Percentiles rank a stretch among this genome's conserved stretches.
Evolutionary conservation across 2,888 invertebrate species (phyloP).

Genomic region (Spodoptera littoralis): DNA sequence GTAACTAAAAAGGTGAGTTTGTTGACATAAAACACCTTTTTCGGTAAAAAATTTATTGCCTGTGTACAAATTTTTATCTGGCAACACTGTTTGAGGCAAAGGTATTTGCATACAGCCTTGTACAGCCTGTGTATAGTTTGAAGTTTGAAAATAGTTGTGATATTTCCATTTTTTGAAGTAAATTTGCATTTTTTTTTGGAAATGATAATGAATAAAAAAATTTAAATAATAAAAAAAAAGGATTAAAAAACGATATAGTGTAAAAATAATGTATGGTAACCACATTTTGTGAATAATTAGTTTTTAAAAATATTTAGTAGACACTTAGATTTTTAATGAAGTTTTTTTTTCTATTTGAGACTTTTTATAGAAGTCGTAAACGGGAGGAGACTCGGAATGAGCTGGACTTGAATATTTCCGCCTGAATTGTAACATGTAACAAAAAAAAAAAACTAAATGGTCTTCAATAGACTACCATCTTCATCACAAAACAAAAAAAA

Average conservation of each 20-base stretch:
- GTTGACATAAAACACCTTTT: slow-evolving; percentile 39
- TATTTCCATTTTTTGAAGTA: slow-evolving; percentile 52
- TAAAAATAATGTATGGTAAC: slow-evolving; percentile 56
- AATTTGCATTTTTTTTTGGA: slow-evolving; percentile 51
- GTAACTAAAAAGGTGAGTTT: slow-evolving; percentile 58
- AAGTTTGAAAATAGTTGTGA: slow-evolving; percentile 56
- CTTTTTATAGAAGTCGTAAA: not conserved
- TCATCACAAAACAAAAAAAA: no score
- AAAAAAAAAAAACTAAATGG: no score
- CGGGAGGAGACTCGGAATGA: no score
- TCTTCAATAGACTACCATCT: no score
- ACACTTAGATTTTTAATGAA: slow-evolving; percentile 6
- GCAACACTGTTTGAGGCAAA: slow-evolving; percentile 37
- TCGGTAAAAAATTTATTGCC: slow-evolving; percentile 43
- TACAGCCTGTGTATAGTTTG: slow-evolving; percentile 54
- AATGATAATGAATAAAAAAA: slow-evolving; percentile 3
- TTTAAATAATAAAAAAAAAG: slow-evolving; percentile 24
- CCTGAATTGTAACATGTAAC: no score
- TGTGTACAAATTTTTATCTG: slow-evolving; percentile 47
- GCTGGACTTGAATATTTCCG: no score
- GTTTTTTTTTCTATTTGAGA: slow-evolving; percentile 43
- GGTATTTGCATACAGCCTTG: slow-evolving; percentile 44
- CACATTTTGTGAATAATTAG: slow-evolving; percentile 55
- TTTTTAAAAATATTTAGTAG: slow-evolving; percentile 36
- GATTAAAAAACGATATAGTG: slow-evolving; percentile 48